These are phyloP conservation scores for Ptilonorhynchus violaceus DNA, from an alignment of 2,113 vertebrate species.

Conservation along the genomic window DNA sequence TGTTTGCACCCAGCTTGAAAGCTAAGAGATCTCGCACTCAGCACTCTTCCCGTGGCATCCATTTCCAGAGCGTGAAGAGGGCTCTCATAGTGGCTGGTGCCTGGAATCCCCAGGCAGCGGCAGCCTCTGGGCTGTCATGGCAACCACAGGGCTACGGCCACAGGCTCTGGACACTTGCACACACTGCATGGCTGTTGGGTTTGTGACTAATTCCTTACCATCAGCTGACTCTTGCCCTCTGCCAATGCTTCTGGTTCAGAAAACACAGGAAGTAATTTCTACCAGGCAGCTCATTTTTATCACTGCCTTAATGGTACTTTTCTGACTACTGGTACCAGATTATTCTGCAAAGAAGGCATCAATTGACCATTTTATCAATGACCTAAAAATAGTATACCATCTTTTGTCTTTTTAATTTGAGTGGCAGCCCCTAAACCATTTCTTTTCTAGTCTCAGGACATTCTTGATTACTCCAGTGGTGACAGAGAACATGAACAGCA, in stretches of 20 bases:
- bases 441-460: neutral
- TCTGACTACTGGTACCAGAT: neutral
- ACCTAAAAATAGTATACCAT: neutral
- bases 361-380: neutral
- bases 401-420: neutral
- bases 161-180: rapidly evolving
- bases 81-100: neutral
- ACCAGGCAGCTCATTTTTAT: neutral
- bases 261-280: neutral
- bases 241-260: neutral
- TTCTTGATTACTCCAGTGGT: neutral
- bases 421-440: neutral
- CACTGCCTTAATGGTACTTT: neutral
- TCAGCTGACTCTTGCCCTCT: neutral
- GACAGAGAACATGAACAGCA: neutral
- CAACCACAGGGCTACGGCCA: neutral
- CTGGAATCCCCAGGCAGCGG: neutral
- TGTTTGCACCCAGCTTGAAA: neutral
- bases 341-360: neutral
- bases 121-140: neutral
- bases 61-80: neutral
- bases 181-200: neutral
- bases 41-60: neutral
- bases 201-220: neutral
- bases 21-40: neutral